Base-by-base conservation (phyloP, 2,888 invertebrate genomes). In the Pachliopta kotzebuea region DNA sequence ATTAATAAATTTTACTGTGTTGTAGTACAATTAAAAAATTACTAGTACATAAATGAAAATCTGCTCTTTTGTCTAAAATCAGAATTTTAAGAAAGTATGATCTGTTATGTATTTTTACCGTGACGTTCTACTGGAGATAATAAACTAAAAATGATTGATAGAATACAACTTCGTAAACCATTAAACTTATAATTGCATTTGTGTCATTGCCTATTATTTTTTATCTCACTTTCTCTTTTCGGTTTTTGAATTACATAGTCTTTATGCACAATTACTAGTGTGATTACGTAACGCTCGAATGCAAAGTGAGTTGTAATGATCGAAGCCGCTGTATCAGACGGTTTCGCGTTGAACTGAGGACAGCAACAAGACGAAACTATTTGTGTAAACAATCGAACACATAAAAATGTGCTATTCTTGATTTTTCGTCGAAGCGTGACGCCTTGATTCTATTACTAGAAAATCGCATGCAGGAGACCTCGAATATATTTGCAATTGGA, bases 141-240 rank as follows among this genome's bases (percentile, higher is more conserved):
- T 62, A 67, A 67, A 65, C 59, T 68, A 71, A 70, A 74, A 73
- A 70, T 81, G 83, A 85, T 81, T 79, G 74, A 83, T 83, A 72
- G 72, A 73, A 72, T 71, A 72, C 75, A 72, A 78, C 75, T 67
- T 74, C 75, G 72, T 72, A 74, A 75, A 76, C 74, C 74, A 78
- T 78, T 78, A 77, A 65, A 76, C 72, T 77, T 79, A 66, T 68
- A 79, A 63, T 67, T 83, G 82, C 84, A 85, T 82, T 85, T 81
- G 72, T 77, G 83, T 82, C 79, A 81, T 79, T 79, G 76, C 76
- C 74, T 76, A 78, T 79, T 81, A 80, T 81, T 76, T 81, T 76
- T 73, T 72, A 73, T 74, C 72, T 77, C 74, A 80, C 86, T 88
- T 88, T 88, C 87, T 78, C 83, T 81, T 79, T 77, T 79, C 69